A percentile compares a stretch with the other conserved stretches of the same genome.
Evolutionary conservation across 2,113 vertebrate genomes (phyloP).

Genomic region (Sminthopsis crassicaudata): DNA sequence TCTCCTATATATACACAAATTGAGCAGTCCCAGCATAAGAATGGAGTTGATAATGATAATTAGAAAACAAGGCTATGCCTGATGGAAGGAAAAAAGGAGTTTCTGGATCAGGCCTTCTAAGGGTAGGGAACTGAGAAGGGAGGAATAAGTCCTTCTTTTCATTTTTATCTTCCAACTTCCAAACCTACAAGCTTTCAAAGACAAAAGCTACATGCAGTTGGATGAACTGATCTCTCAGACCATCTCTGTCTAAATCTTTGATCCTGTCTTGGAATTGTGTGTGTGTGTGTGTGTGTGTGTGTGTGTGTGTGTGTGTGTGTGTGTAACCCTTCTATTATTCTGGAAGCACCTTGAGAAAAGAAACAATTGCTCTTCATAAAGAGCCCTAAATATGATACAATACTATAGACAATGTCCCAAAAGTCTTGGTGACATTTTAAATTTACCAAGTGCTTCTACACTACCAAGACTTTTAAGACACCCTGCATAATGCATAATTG

Average conservation of each 20-base stretch:
- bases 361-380: background rate
- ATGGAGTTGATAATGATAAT: background rate
- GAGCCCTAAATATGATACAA: background rate
- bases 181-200: background rate
- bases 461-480: background rate
- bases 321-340: background rate
- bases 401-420: background rate
- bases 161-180: conserved; percentile 33
- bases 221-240: background rate
- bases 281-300: background rate
- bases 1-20: background rate
- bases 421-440: background rate
- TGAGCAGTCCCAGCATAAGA: background rate
- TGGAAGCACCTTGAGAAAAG: background rate
- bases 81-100: background rate
- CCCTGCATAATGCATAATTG: background rate
- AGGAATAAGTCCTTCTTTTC: background rate
- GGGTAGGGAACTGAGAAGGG: background rate
- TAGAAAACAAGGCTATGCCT: background rate
- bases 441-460: background rate
- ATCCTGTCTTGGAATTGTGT: background rate
- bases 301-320: too few species aligned
- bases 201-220: background rate
- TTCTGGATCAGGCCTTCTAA: background rate
- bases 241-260: background rate